A percentile compares a stretch with the other conserved stretches of the same genome.
Conservation (phyloP, 2,113 vertebrate species). For the Urocynchramus pylzowi region DNA sequence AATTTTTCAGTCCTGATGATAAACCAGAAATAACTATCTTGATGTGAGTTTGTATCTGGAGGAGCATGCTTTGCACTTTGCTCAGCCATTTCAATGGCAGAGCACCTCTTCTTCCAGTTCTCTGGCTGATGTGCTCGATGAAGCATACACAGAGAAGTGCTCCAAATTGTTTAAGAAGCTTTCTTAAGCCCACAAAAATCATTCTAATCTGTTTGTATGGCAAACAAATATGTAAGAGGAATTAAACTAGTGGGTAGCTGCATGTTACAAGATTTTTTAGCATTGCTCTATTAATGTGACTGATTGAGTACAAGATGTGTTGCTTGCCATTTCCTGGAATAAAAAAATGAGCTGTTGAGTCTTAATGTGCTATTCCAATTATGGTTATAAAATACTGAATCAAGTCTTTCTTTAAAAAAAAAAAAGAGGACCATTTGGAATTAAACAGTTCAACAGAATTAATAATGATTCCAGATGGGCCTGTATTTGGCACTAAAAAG, state of each 20-base stretch:
- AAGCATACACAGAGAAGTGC: not conserved
- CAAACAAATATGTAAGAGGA: not conserved
- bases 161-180: not conserved
- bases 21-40: not conserved
- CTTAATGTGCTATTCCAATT: conserved; percentile 41
- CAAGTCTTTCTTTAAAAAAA: not conserved
- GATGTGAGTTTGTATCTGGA: not conserved
- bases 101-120: not conserved
- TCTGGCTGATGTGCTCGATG: not conserved
- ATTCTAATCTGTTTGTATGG: not conserved
- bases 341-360: conserved; percentile 48
- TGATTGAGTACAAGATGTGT: conserved; percentile 16
- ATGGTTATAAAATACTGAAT: conserved; percentile 57
- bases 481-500: conserved; percentile 38
- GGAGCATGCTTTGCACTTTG: not conserved
- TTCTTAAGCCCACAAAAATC: not conserved
- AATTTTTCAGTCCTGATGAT: not conserved
- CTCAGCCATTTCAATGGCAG: not conserved
- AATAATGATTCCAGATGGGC: conserved; percentile 64
- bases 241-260: not conserved
- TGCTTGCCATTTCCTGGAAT: conserved; percentile 49
- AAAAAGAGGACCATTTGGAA: conserved; percentile 2
- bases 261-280: not conserved
- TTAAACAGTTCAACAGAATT: conserved; percentile 52
- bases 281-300: not conserved